Evolutionary conservation across 53 echinoderm and acorn worm genomes (phyloP).

Genomic region (Zoroaster sp.): DNA sequence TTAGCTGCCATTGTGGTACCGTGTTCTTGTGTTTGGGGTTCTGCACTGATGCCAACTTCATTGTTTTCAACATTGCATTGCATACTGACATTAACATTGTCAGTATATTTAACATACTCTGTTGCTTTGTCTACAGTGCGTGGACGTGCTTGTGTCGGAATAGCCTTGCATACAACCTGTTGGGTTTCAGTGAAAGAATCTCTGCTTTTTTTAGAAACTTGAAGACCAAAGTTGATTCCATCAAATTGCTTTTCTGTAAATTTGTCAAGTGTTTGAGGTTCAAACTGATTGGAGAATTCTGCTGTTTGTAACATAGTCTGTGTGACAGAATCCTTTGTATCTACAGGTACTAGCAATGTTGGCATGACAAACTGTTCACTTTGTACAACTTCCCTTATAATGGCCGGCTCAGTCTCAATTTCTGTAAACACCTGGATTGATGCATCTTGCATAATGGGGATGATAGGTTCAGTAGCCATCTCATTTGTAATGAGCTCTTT

Average conservation of each 20-base stretch:
- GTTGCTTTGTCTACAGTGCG: conserved; percentile 37
- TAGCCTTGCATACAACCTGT: neutral
- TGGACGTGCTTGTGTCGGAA: conserved; percentile 24
- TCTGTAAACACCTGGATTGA: neutral
- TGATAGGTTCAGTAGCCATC: neutral
- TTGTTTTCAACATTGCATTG: conserved; percentile 15
- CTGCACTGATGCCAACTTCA: conserved; percentile 21
- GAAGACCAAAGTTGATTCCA: conserved; percentile 11
- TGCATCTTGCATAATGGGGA: neutral
- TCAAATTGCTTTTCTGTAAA: neutral
- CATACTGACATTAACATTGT: neutral
- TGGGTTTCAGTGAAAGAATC: conserved; percentile 29
- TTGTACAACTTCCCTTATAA: conserved; percentile 25
- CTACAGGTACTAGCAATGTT: neutral
- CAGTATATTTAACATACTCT: neutral
- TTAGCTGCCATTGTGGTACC: conserved; percentile 12
- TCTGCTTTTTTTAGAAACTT: neutral
- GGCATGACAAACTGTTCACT: conserved; percentile 33
- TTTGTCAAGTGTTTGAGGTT: conserved; percentile 19
- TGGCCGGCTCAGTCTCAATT: conserved; percentile 41
- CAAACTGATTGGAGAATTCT: conserved; percentile 20
- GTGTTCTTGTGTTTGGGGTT: conserved; percentile 11
- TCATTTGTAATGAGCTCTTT: neutral
- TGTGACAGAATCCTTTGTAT: neutral
- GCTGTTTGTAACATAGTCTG: conserved; percentile 25